Base-by-base conservation (phyloP, 2,113 vertebrate genomes). In the Calidris pugnax region DNA sequence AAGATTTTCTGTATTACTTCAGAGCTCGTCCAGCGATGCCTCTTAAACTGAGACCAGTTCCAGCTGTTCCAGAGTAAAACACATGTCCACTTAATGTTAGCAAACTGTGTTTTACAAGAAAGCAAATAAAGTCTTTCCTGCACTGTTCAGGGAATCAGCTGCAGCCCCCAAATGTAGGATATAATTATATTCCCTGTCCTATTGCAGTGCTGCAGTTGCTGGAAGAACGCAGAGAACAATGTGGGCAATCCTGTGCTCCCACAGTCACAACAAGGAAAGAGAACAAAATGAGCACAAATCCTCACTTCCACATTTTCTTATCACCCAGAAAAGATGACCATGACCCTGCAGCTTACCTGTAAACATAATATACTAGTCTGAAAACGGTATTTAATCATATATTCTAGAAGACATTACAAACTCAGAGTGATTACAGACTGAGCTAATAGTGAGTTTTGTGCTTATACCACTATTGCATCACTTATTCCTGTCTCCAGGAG, bases 201-300 rank as follows among this genome's bases (percentile, higher is more conserved):
- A 26, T 8, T 33, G 7, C 4, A 55, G 41, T 6, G 15, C 17
- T 47, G 14, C 11, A 26, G 48, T 16, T 10, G 9, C 39, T 48
- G 57, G 4, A 51, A 51, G 20, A 67, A 37, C 0, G 1, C 12
- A 33, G 14, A 83, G 33, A 8, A 30, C 30, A 62, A 16, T 1
- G 14, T 18, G 28, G 20, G 20, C 43, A 69, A 39, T 7, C 57
- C 55, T 41, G 16, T 15, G 21, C 19, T 91, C n/a, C 32, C 50
- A 62, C 7, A 84, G 18, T 19, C 11, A 9, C 1, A 6, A 39
- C 30, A 76, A 50, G 8, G 17, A 39, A 82, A 83, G 14, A 76
- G 12, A 82, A 73, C 5, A 75, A 87, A 78, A 63, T 7, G 22
- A 50, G 21, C 1, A 8, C 18, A 56, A 64, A 83, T 32, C 3